Conservation (phyloP, 2,888 invertebrate species). For the Standfussiana lucernea region DNA sequence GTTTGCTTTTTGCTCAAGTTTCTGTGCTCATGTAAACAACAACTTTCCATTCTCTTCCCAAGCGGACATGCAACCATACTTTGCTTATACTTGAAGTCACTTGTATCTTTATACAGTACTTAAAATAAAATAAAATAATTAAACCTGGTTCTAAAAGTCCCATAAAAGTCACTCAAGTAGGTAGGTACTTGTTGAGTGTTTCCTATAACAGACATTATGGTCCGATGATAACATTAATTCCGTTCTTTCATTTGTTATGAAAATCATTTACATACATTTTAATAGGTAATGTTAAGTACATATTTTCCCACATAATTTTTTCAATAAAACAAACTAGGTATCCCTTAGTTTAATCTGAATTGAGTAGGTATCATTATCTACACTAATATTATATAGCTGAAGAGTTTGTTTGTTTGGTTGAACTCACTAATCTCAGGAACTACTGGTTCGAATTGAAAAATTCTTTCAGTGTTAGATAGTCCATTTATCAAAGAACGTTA, state of each 20-base stretch:
- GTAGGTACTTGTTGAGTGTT: conserved; percentile 3
- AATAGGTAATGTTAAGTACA: no score
- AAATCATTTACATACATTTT: conserved; percentile 10
- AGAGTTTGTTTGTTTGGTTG: no score
- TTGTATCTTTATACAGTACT: not conserved
- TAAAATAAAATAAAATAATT: not conserved
- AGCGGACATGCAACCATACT: conserved; percentile 1
- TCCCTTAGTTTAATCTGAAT: no score
- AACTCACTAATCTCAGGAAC: no score
- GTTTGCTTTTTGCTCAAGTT: not conserved
- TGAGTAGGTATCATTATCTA: no score
- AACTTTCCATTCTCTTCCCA: not conserved
- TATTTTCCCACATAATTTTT: conserved; percentile 19
- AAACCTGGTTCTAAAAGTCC: not conserved
- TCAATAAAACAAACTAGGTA: no score
- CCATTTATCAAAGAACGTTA: no score
- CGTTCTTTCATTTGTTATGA: not conserved
- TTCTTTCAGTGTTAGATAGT: no score
- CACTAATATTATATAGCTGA: no score
- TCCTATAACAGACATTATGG: conserved; percentile 13
- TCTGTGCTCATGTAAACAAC: not conserved
- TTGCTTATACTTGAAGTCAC: not conserved
- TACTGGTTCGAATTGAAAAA: no score
- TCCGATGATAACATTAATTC: conserved; percentile 17
- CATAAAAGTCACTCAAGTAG: conserved; percentile 6